Base-by-base conservation (phyloP, 2,797 vertebrate genomes). In the Lacerta bilineata region DNA sequence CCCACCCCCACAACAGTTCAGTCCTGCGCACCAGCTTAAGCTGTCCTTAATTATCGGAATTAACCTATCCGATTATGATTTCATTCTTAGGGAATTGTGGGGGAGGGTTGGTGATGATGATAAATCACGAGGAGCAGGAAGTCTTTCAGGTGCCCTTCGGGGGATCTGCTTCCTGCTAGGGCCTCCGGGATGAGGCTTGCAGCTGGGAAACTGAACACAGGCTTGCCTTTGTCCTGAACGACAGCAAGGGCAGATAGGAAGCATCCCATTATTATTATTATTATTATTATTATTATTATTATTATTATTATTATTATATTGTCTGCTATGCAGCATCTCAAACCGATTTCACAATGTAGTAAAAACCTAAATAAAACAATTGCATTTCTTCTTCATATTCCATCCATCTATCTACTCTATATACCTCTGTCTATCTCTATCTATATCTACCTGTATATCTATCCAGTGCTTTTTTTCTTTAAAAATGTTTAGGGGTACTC, bases 31-130 rank as follows among this genome's bases (percentile, higher is more conserved):
- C 91, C 83, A 91, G 95, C 95, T 97, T 97, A 96, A 84, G 96
- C 96, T 96, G 95, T 96, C 96, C 95, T 96, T 97, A 96, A 97
- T 97, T 97, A 96, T 95, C 39, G 0, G 93, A 95, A 97, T 97
- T 97, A 97, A 96, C 96, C 94, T 96, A 96, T 94, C 55, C 41
- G 95, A 85, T 95, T 88, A 29, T 93, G 91, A 87, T 94, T 96
- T 93, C 93, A 93, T 95, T 95, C 92, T 92, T 87, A 91, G 95
- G 93, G 95, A 93, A 91, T 91, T 89, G 89, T 17, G 4, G 89
- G 88, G 95, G 95, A 95, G 94, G 96, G 93, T 94, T 69, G 20
- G 89, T 2, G 0, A 46, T 88, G 92, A 93, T 93, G 93, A 95
- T 94, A 96, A 95, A 96, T 96, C 94, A 95, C 92, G 94, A 89